Evolutionary conservation across 2,888 invertebrate species (phyloP).

Genomic region (Congeria kusceri): DNA sequence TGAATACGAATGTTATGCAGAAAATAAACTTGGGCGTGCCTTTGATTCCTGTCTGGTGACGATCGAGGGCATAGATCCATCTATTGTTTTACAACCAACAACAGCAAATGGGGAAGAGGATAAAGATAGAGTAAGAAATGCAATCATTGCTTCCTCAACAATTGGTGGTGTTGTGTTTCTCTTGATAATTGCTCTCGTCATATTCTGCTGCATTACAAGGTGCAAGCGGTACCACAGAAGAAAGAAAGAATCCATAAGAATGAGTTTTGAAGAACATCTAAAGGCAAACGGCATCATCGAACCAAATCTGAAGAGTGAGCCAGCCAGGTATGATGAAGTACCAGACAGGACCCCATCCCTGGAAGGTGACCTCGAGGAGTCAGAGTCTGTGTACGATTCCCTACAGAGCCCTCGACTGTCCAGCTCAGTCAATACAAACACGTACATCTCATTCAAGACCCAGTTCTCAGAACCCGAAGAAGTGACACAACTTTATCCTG

Average conservation of each 20-base stretch:
- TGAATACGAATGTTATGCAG: constrained; percentile 74
- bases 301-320: constrained; percentile 61
- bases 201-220: constrained; percentile 66
- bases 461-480: constrained; percentile 77
- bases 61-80: constrained; percentile 70
- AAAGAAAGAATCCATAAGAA: constrained; percentile 72
- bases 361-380: constrained; percentile 52
- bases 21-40: constrained; percentile 73
- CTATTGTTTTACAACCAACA: constrained; percentile 37
- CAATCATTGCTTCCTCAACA: constrained; percentile 75
- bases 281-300: constrained; percentile 73
- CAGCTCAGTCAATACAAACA: constrained; percentile 71
- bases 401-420: constrained; percentile 52
- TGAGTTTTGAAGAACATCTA: constrained; percentile 78
- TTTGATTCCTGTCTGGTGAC: constrained; percentile 70
- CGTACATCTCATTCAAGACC: constrained; percentile 81
- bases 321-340: constrained; percentile 53
- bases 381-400: constrained; percentile 58
- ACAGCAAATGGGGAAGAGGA: constrained; percentile 41
- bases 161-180: constrained; percentile 75
- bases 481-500: constrained; percentile 69
- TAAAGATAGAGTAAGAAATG: constrained; percentile 58
- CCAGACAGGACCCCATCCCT: constrained; percentile 52
- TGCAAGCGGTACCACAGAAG: constrained; percentile 68
- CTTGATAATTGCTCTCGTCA: constrained; percentile 65